These are phyloP conservation scores for Macrosoma leucophasiata DNA, from an alignment of 2,888 invertebrate species.

Conservation along the genomic window DNA sequence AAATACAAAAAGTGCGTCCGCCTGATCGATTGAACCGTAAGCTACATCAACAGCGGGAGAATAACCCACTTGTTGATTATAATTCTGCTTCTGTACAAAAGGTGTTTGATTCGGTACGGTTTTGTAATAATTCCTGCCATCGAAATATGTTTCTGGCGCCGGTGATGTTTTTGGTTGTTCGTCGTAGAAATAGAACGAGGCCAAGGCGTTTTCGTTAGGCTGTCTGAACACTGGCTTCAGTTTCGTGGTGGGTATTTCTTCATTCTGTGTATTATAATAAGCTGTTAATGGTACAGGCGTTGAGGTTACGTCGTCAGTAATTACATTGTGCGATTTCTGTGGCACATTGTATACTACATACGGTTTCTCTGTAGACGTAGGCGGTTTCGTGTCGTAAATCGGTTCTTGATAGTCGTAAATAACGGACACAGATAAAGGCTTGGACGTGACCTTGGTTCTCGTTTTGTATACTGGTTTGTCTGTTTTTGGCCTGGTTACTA, in stretches of 20 bases:
- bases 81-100: constrained; percentile 41
- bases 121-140: constrained; percentile 65
- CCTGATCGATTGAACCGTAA: constrained; percentile 63
- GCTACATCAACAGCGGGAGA: constrained; percentile 58
- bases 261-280: constrained; percentile 75
- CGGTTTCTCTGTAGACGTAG: constrained; percentile 64
- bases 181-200: constrained; percentile 82
- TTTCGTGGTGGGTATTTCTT: constrained; percentile 71
- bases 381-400: constrained; percentile 57
- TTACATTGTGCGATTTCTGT: constrained; percentile 46
- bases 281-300: constrained; percentile 78
- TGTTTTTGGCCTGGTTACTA: constrained; percentile 53
- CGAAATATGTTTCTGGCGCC: constrained; percentile 67
- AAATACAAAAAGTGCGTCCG: constrained; percentile 64
- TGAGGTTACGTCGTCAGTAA: constrained; percentile 66
- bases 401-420: constrained; percentile 66
- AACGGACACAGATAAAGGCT: constrained; percentile 66
- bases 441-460: constrained; percentile 66
- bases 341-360: constrained; percentile 70
- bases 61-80: constrained; percentile 49
- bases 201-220: constrained; percentile 62
- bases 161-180: constrained; percentile 76
- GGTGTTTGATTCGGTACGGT: constrained; percentile 45
- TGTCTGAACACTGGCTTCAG: constrained; percentile 66
- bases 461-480: constrained; percentile 65